Evolutionary conservation across 2,797 vertebrate species (phyloP), one percentile per base, ranked within the genome.

Genomic region (Sebastes wilsoni): DNA sequence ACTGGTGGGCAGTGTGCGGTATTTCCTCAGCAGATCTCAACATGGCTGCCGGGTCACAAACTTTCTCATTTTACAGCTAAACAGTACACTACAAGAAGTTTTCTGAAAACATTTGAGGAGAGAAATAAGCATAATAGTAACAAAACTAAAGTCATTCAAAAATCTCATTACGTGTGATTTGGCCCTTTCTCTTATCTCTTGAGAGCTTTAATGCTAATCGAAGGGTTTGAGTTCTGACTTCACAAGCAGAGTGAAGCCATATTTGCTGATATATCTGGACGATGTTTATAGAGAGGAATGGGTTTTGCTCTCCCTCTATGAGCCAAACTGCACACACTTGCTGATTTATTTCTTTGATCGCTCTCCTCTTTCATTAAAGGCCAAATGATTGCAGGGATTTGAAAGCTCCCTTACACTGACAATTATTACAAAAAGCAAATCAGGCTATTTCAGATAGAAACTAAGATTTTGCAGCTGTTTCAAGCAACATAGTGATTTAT

Each of bases 281-380:
- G 3, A 7, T 62, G 27, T 52, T 60, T 70, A 71, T 4, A 64
- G 49, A 64, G 18, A 9, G 12, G 8, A 16, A 30, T 6, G 3
- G 6, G 18, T 25, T 58, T 60, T 11, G 55, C 11, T 18, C 36
- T 52, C 28, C 5, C 5, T 58, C 16, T 56, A 2, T 32, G 6
- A 73, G 30, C 18, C 23, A 27, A n/a, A 36, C 27, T 60, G 32
- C 56, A 49, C 54, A 73, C 18, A 25, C 18, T 49, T 22, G 6
- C 27, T 62, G 70, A 59, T 79, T 71, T 49, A 46, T 72, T 38
- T 66, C 25, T 79, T 81, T 87, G 80, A 79, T 56, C 22, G 69
- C 49, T 4, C 23, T 59, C 28, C 72, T 75, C 58, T 72, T 74
- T 79, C 66, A 72, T 82, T 72, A 75, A 36, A 52, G n/a, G 55